Base-by-base conservation (phyloP, 2,797 vertebrate genomes). In the Pogoniulus pusillus region DNA sequence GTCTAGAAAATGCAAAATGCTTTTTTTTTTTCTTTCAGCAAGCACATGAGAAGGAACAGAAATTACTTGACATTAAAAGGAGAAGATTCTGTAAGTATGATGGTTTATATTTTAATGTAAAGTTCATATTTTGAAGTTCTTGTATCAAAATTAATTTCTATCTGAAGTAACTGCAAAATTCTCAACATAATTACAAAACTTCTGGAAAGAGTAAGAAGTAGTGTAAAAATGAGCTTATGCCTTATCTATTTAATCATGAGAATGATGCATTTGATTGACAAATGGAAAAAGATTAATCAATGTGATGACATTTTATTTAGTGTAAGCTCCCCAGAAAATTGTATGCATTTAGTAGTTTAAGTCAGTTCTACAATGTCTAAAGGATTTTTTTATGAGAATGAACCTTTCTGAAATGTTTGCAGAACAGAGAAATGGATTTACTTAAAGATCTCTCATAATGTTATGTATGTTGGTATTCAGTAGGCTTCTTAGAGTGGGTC, bases 41-140 rank as follows among this genome's bases (percentile, higher is more conserved):
- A 94, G 62, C n/a, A 59, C 65, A 54, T 60, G 79, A 95, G 51
- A 94, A 97, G 71, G 96, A 98, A 59, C 53, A 92, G 71, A 92
- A 96, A 63, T 12, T 98, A 80, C 79, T 54, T 82, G 83, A 95
- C 8, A 32, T 97, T 49, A 96, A 69, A 93, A 96, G 43, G 87
- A 93, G 92, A 71, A 97, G 97, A 95, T 18, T 96, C 5, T 62
- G 97, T 98, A 97, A 96, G 94, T 96, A 87, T 88, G 51, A 70
- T 58, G 39, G 2, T 54, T 77, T 79, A 24, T 82, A 30, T 78
- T 80, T 87, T 51, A 69, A 72, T 30, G 23, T 45, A 32, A 7
- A 8, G 16, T 60, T 68, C 6, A 8, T 58, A 54, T 69, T 87
- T 85, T 30, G 30, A 32, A 80, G 60, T 79, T 85, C 17, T 47